Evolutionary conservation across 2,113 vertebrate genomes (phyloP).

Genomic region (Mustela nigripes): DNA sequence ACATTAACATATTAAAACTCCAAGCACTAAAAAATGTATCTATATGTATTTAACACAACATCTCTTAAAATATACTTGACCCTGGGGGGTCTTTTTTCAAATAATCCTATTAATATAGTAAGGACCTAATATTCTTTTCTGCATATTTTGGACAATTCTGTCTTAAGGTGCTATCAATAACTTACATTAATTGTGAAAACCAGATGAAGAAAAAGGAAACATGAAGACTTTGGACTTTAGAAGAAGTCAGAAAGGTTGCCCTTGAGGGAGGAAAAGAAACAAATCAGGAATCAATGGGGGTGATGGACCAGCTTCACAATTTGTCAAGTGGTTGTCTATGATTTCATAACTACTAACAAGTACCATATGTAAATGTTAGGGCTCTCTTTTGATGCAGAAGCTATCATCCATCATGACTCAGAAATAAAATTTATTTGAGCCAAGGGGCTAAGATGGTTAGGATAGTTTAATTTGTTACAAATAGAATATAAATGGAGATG

Average conservation of each 20-base stretch:
- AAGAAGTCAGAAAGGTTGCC: neutral
- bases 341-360: neutral
- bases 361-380: neutral
- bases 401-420: neutral
- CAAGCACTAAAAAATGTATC: neutral
- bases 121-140: neutral
- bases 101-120: neutral
- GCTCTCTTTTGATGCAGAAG: neutral
- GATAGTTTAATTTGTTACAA: conserved; percentile 12
- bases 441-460: neutral
- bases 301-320: neutral
- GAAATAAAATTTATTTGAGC: conserved; percentile 32
- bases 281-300: neutral
- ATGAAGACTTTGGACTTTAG: neutral
- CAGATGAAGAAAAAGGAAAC: conserved; percentile 26
- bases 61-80: conserved; percentile 35
- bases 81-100: neutral
- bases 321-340: neutral
- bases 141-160: neutral
- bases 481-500: conserved; percentile 5
- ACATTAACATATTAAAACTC: neutral
- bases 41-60: neutral
- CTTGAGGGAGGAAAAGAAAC: neutral
- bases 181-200: conserved; percentile 15
- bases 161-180: neutral